phyloP scores from a whole-genome alignment of 2,888 invertebrate species.

The Miltochrista miniata region DNA sequence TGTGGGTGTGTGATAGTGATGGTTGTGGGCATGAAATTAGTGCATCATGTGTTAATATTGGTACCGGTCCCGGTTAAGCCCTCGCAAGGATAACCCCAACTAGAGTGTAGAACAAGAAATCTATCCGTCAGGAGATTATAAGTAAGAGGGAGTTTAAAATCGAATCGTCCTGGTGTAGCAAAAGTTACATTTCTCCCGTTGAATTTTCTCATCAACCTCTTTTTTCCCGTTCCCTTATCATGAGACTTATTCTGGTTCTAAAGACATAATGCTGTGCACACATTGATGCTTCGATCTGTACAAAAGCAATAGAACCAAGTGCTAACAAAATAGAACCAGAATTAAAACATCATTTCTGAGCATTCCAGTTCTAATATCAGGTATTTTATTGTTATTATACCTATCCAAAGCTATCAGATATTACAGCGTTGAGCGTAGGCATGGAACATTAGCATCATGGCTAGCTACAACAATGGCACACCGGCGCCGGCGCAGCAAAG shows the following conservation, averaged over 20 bases:
- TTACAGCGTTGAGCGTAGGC: constrained; percentile 11
- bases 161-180: too few relatives aligned
- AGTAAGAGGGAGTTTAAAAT: too few relatives aligned
- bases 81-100: too few relatives aligned
- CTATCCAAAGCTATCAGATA: constrained; percentile 21
- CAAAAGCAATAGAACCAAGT: background rate
- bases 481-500: constrained; percentile 46
- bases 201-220: too few relatives aligned
- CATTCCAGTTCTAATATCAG: constrained; percentile 31
- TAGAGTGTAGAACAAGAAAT: too few relatives aligned
- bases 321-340: constrained; percentile 13
- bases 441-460: constrained; percentile 37
- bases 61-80: too few relatives aligned
- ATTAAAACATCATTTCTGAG: constrained; percentile 39
- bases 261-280: background rate
- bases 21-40: constrained; percentile 1
- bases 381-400: constrained; percentile 42
- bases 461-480: constrained; percentile 43
- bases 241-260: too few relatives aligned
- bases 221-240: too few relatives aligned
- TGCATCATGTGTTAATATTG: background rate
- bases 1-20: too few relatives aligned
- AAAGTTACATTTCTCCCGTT: too few relatives aligned
- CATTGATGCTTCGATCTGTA: background rate
- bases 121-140: too few relatives aligned